Conservation (phyloP, 1,140 invertebrate species). For the Papilio dardanus region DNA sequence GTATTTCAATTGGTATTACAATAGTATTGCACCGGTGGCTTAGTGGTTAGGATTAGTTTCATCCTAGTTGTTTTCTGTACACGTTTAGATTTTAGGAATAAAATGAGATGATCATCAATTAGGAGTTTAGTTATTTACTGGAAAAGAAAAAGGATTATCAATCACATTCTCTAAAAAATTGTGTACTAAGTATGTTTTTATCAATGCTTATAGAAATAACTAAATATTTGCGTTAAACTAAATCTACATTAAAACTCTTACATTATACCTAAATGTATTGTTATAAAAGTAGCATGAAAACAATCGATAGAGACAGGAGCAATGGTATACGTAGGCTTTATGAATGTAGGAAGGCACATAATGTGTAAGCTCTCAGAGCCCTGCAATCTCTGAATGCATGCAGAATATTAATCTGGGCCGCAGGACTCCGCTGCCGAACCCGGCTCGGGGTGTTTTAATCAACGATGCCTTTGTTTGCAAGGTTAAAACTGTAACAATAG, state of each 20-base stretch:
- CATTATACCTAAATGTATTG: not conserved
- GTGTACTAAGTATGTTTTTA: too few relatives aligned
- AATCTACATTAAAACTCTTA: not conserved
- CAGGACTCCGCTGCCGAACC: constrained; percentile 37
- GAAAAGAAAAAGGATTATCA: too few relatives aligned
- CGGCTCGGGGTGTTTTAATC: constrained; percentile 38
- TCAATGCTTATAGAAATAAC: too few relatives aligned
- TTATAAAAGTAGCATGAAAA: not conserved
- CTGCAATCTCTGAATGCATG: constrained; percentile 37
- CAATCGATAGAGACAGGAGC: not conserved
- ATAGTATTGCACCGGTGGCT: too few relatives aligned
- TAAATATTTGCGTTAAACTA: too few relatives aligned
- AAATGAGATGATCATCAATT: too few relatives aligned
- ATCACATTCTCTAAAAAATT: too few relatives aligned
- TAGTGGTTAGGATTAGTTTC: too few relatives aligned
- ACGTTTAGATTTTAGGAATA: too few relatives aligned
- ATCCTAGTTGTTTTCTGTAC: too few relatives aligned
- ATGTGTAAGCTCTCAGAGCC: constrained; percentile 25
- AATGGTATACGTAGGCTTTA: not conserved
- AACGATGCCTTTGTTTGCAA: constrained; percentile 34
- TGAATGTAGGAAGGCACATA: not conserved
- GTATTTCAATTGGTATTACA: too few relatives aligned
- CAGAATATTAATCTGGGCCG: constrained; percentile 38
- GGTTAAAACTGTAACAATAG: constrained; percentile 16
- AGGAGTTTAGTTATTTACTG: too few relatives aligned